Evolutionary conservation across 2,113 vertebrate genomes (phyloP), one percentile per base, ranked within the genome.

Genomic region (Trinectes maculatus): DNA sequence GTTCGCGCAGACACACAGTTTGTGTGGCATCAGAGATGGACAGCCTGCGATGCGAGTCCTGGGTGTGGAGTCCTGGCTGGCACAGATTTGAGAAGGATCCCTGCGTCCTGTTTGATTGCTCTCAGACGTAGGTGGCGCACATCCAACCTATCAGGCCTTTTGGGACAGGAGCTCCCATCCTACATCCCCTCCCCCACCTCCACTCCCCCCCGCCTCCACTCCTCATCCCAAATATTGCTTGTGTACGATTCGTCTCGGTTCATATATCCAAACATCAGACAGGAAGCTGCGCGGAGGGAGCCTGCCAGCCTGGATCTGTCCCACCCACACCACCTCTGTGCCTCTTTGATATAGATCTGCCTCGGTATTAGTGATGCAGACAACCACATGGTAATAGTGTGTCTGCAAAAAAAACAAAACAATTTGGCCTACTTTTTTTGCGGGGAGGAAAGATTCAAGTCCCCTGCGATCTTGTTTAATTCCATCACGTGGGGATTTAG

Each of bases 171-270:
- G 52, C 53, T 58, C 74, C 58, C 70, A 62, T 63, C 79, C 42
- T 66, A 46, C 48, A 60, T 51, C 55, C 47, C 24, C 54, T 12
- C 28, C 12, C 29, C 62, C 48, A 9, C 49, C 52, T 19, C 48
- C 43, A 51, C 40, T 61, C 79, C 74, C 46, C 67, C 56, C 46
- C 51, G 46, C 57, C 59, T 43, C 65, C 6, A 16, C 80, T 79
- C 71, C 74, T 75, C 80, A 74, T 74, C 77, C 84, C 65, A 85
- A 88, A 89, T 85, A 80, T 85, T 78, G 74, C 78, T 61, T 54
- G 68, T 62, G 74, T 67, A 51, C 6, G 40, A 87, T 89, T 84
- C 5, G 85, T 77, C 77, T 82, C 72, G 71, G 57, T 74, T 75
- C 69, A 11, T 47, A 11, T 33, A 74, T 77, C 67, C 80, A 78